These are phyloP conservation scores for Eristalis intricaria DNA, from an alignment of 2,888 invertebrate species.

Conservation along the genomic window DNA sequence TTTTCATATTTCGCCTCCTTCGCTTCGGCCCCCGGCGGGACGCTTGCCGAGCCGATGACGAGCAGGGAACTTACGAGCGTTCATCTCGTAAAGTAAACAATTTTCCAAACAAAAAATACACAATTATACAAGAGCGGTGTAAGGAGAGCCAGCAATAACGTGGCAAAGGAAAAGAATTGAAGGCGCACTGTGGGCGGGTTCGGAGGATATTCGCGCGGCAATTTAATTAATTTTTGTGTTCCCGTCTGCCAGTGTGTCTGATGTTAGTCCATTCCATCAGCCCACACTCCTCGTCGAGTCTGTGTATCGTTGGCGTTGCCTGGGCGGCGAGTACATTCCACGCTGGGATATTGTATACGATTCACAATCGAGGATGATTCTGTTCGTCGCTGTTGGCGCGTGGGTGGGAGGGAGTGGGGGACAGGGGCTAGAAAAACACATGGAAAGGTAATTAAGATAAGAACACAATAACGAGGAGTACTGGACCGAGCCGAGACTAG, in stretches of 20 bases:
- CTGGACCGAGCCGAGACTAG: constrained; percentile 6
- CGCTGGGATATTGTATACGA: constrained; percentile 32
- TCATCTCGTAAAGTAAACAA: constrained; percentile 27
- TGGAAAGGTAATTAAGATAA: constrained; percentile 58
- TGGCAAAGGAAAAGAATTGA: constrained; percentile 5
- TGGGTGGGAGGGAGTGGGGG: neutral
- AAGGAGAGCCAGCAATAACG: neutral
- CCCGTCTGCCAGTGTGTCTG: constrained; percentile 55
- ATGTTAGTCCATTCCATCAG: constrained; percentile 36
- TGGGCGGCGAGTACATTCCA: neutral
- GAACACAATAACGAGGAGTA: constrained; percentile 16
- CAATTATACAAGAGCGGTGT: constrained; percentile 25
- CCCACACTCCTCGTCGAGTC: neutral
- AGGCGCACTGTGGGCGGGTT: neutral
- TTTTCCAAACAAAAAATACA: constrained; percentile 1
- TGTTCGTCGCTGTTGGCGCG: neutral
- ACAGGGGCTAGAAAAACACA: constrained; percentile 26
- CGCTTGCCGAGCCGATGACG: constrained; percentile 21
- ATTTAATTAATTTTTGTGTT: constrained; percentile 68
- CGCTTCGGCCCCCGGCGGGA: constrained; percentile 13
- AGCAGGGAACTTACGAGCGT: constrained; percentile 26
- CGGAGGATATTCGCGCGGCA: constrained; percentile 35
- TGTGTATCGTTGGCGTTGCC: neutral
- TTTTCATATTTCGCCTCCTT: neutral
- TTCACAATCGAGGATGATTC: constrained; percentile 34